Base-by-base conservation (phyloP, 1,140 invertebrate genomes). In the Drosophila pandora region DNA sequence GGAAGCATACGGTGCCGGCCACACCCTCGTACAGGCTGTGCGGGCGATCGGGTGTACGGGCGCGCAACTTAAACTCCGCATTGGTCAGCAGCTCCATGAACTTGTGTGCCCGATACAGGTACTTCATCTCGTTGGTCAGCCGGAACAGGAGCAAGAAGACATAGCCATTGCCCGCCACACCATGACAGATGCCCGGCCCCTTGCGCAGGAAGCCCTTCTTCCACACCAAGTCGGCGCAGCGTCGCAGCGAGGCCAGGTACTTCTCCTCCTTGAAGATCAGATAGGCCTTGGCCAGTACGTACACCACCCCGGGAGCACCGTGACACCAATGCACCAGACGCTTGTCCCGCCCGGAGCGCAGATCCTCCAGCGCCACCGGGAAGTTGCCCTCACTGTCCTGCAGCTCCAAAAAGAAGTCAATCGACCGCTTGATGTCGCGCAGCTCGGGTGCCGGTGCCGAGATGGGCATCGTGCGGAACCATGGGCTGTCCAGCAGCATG, bases 271-370 rank as follows among this genome's bases (percentile, higher is more conserved):
- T 94, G 92, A 94, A 97, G 2, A 95, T 87, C 3, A 95, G 81
- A 91, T 96, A 97, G 1, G 97, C 96, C 92, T 95, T 96, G 2
- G 96, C 96, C 93, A 97, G 93, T 21, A 97, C 85, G 90, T 97
- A 97, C 7, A 97, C 92, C 2, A 95, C 94, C 7, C 96, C 96
- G 48, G 96, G 95, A 30, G 96, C 96, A 1, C 97, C 97, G 92
- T 97, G 96, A 92, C 97, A 98, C 96, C 96, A 97, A 85, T 98
- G 97, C 3, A 97, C 94, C 2, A 97, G 85, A 68, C 96, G 95
- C 65, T 93, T 91, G 2, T 92, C 92, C 5, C 90, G 75, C 9
- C 92, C 81, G 23, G 83, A 87, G 2, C 81, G 79, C 45, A 95
- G 78, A 91, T 97, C 96, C 89, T 96, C 96, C 85, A 95, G 93